phyloP scores from a whole-genome alignment of 2,888 invertebrate species.

The Xylota sylvarum region DNA sequence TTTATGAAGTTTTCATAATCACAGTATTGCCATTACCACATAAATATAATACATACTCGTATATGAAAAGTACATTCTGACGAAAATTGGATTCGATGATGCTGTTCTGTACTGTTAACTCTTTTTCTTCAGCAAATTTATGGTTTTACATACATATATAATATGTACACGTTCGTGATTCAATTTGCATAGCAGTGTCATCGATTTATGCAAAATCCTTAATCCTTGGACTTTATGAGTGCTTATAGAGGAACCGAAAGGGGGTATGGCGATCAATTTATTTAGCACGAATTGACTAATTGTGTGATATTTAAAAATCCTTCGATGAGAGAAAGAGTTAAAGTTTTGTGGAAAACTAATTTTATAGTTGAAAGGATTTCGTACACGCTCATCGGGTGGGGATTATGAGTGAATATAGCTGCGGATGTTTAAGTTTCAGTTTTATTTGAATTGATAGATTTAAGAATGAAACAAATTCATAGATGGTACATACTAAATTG shows the following conservation, averaged over 20 bases:
- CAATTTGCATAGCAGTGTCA: conserved; percentile 45
- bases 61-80: neutral
- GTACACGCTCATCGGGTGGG: neutral
- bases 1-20: conserved; percentile 18
- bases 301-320: conserved; percentile 37
- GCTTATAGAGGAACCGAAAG: conserved; percentile 21
- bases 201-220: conserved; percentile 63
- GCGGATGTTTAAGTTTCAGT: too few species aligned
- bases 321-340: conserved; percentile 9
- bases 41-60: neutral
- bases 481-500: too few species aligned
- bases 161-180: conserved; percentile 19
- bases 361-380: conserved; percentile 30
- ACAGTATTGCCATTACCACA: conserved; percentile 9
- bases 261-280: conserved; percentile 13
- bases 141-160: neutral
- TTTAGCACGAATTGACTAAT: conserved; percentile 42
- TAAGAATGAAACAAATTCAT: too few species aligned
- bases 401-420: too few species aligned
- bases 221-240: conserved; percentile 57
- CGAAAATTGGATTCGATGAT: conserved; percentile 4
- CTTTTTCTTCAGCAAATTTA: neutral
- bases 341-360: neutral
- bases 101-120: neutral
- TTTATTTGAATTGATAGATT: too few species aligned